A percentile compares a stretch with the other conserved stretches of the same genome.
Conservation (phyloP, 2,113 vertebrate genomes). For the Sinocyclocheilus rhinocerous region DNA sequence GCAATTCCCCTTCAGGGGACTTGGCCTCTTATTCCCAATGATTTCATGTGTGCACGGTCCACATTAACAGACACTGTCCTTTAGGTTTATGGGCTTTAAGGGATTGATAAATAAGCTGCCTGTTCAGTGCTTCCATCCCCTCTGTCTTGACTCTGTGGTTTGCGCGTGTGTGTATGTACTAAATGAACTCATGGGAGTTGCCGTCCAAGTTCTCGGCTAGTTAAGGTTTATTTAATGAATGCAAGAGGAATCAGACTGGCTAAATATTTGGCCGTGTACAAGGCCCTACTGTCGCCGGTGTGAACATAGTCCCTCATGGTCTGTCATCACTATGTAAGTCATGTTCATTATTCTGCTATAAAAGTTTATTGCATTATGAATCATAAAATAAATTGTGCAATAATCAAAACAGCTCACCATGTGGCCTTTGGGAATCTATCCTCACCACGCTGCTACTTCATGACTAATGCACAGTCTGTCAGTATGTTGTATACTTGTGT, state of each 20-base stretch:
- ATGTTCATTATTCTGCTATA: constrained; percentile 38
- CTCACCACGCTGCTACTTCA: not conserved
- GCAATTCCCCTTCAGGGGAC: not conserved
- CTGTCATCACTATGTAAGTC: constrained; percentile 27
- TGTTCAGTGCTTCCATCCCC: not conserved
- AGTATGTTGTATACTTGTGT: not conserved
- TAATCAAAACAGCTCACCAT: constrained; percentile 31
- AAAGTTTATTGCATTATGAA: constrained; percentile 42
- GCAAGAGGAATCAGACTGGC: not conserved
- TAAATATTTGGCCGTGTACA: constrained; percentile 1
- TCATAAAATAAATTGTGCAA: constrained; percentile 36
- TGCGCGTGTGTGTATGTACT: not conserved
- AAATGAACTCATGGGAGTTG: not conserved
- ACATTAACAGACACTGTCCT: constrained; percentile 32
- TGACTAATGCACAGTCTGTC: not conserved
- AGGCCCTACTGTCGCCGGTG: constrained; percentile 1
- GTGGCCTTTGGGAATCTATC: not conserved
- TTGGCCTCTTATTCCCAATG: not conserved
- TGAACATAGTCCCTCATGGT: constrained; percentile 9
- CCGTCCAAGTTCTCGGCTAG: not conserved
- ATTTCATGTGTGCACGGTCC: constrained; percentile 16
- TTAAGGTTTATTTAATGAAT: constrained; percentile 38
- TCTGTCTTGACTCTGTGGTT: constrained; percentile 13
- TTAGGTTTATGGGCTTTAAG: constrained; percentile 26
- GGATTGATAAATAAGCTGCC: constrained; percentile 32